Evolutionary conservation across 1,140 invertebrate genomes (phyloP), one percentile per base, ranked within the genome.

Genomic region (Pseudomyrmex concolor): DNA sequence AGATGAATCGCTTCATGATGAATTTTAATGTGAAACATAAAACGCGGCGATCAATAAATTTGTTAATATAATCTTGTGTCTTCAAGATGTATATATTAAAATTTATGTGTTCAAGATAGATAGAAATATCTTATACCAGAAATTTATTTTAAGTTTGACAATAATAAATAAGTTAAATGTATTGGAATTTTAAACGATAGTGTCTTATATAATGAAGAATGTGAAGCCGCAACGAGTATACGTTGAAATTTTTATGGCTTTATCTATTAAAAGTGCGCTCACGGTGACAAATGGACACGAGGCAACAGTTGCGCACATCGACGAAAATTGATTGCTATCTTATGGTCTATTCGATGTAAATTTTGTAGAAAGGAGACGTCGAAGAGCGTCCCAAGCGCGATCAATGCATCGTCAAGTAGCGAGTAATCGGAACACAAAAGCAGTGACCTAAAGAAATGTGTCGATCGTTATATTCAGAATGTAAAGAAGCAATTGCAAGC

Each of bases 341-440:
- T 76, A 63, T 74, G 59, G 71, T 19, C 57, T 62, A 74, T 63
- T 74, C 59, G 72, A 76, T 64, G 48, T 54, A 76, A 76, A 76
- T 76, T 64, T 55, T 7, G 22, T 64, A 43, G 48, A 10, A 76
- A 51, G 22, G 59, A 74, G 48, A 76, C 25, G 48, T 63, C 2
- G 34, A 45, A 43, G 25, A 25, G 15, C 25, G 25, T 63, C 22
- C 15, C 25, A 43, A 25, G n/a, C 12, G n/a, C 17, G 12, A 66
- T 76, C 48, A 17, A 66, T 66, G 45, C 7, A 25, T 15, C 17
- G 3, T 34, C 19, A n/a, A 51, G n/a, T 50, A 51, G 4, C 3
- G 45, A 45, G 55, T 55, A 71, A 70, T 72, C 34, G 13, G 15
- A 60, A 43, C 9, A 1, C n/a, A 1, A n/a, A 19, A 1, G 12